These are phyloP conservation scores for Myripristis murdjan DNA, from an alignment of 2,797 vertebrate genomes.

Conservation along the genomic window DNA sequence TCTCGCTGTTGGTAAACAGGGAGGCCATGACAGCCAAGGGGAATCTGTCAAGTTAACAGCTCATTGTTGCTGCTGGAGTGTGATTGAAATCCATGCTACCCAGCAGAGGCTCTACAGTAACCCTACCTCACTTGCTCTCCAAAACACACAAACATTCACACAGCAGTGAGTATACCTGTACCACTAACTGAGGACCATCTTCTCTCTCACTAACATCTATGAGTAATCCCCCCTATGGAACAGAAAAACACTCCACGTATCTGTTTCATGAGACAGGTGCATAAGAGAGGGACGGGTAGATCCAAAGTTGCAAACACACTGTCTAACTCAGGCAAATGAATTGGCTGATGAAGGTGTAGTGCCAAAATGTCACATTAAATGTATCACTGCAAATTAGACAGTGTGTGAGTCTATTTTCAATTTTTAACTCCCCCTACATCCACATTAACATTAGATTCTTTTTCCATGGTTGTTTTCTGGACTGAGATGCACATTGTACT, in stretches of 20 bases:
- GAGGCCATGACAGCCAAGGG: background rate
- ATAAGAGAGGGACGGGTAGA: too few species aligned
- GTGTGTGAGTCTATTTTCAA: too few species aligned
- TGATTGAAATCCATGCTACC: slow-evolving; percentile 43
- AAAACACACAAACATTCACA: background rate
- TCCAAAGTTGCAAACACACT: too few species aligned
- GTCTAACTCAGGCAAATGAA: too few species aligned
- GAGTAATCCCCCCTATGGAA: background rate
- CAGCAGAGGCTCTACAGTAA: slow-evolving; percentile 30
- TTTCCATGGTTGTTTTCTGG: background rate
- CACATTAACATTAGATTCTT: too few species aligned
- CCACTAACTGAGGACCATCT: background rate
- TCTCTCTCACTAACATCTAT: background rate
- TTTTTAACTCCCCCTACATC: too few species aligned
- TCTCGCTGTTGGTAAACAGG: slow-evolving; percentile 49
- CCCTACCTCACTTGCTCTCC: slow-evolving; percentile 15
- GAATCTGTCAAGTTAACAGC: slow-evolving; percentile 63
- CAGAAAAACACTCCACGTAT: too few species aligned
- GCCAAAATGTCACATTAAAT: too few species aligned
- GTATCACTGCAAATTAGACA: too few species aligned
- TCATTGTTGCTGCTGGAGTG: slow-evolving; percentile 49
- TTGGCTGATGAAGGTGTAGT: too few species aligned
- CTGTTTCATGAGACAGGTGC: too few species aligned
- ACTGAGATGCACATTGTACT: background rate
- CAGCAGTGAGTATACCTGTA: background rate